Conservation (phyloP, 2,797 vertebrate species). For the Girardinus metallicus region DNA sequence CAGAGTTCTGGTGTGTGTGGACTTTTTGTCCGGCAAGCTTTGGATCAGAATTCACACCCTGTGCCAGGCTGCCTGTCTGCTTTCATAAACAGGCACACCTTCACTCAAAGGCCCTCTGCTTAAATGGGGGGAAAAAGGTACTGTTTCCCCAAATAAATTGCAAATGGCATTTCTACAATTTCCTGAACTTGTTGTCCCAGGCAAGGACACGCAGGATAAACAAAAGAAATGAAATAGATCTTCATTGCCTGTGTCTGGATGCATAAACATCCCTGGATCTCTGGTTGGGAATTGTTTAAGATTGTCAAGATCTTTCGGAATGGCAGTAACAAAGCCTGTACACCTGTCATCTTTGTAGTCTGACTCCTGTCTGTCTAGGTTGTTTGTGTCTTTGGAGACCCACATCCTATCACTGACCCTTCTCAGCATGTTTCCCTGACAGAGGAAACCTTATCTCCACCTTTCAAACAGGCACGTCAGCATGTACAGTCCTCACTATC, state of each 20-base stretch:
- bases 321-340: constrained; percentile 21
- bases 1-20: constrained; percentile 61
- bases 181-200: constrained; percentile 30
- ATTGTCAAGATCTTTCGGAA: constrained; percentile 13
- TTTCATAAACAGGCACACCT: constrained; percentile 64
- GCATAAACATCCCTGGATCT: constrained; percentile 12
- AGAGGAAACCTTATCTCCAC: constrained; percentile 60
- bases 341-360: constrained; percentile 46
- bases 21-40: constrained; percentile 68
- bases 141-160: constrained; percentile 56
- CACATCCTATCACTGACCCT: constrained; percentile 24
- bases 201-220: constrained; percentile 50
- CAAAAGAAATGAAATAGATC: constrained; percentile 39
- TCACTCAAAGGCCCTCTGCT: constrained; percentile 23
- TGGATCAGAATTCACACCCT: constrained; percentile 65
- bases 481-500: constrained; percentile 47
- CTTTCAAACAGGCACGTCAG: constrained; percentile 46
- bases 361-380: constrained; percentile 59
- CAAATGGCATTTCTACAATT: constrained; percentile 39
- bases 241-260: constrained; percentile 44
- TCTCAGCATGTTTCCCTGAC: constrained; percentile 33
- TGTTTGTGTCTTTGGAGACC: constrained; percentile 45
- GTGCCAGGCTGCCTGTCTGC: constrained; percentile 65
- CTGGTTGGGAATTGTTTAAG: constrained; percentile 15
- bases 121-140: constrained; percentile 7